Evolutionary conservation across 2,797 vertebrate species (phyloP).

Genomic region (Leuciscus waleckii): DNA sequence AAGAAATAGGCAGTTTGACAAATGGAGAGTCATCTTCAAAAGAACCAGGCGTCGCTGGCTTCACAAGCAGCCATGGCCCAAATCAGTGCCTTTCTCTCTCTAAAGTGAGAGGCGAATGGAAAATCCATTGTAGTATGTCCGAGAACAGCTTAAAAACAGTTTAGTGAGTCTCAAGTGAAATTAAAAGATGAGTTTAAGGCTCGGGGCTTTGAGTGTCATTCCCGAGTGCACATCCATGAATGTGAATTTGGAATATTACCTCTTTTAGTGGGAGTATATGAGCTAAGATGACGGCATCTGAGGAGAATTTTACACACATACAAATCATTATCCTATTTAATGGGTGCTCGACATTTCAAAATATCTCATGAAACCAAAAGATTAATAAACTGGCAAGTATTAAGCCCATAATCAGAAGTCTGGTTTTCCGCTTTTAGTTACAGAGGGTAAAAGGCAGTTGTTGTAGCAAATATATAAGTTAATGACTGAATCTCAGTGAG

Average conservation of each 20-base stretch:
- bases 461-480: constrained; percentile 60
- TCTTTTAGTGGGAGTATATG: constrained; percentile 26
- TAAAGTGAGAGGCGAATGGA: constrained; percentile 33
- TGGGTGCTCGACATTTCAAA: constrained; percentile 30
- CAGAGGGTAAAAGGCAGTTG: constrained; percentile 30
- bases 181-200: constrained; percentile 38
- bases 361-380: constrained; percentile 33
- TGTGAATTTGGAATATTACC: neutral
- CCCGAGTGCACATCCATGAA: constrained; percentile 18
- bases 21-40: constrained; percentile 59
- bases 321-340: constrained; percentile 22
- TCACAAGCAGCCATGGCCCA: neutral
- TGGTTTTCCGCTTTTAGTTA: constrained; percentile 37
- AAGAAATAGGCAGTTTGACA: constrained; percentile 62
- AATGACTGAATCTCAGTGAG: constrained; percentile 66
- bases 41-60: constrained; percentile 8
- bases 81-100: constrained; percentile 37
- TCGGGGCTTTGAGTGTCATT: constrained; percentile 6
- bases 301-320: neutral
- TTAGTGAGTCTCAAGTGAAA: constrained; percentile 30
- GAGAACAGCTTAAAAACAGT: constrained; percentile 35
- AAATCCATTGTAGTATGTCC: neutral
- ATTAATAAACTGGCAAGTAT: constrained; percentile 43
- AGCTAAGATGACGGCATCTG: constrained; percentile 18
- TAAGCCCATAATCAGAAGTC: constrained; percentile 26